Evolutionary conservation across 1,140 invertebrate genomes (phyloP).

Genomic region (Listronotus oregonensis): DNA sequence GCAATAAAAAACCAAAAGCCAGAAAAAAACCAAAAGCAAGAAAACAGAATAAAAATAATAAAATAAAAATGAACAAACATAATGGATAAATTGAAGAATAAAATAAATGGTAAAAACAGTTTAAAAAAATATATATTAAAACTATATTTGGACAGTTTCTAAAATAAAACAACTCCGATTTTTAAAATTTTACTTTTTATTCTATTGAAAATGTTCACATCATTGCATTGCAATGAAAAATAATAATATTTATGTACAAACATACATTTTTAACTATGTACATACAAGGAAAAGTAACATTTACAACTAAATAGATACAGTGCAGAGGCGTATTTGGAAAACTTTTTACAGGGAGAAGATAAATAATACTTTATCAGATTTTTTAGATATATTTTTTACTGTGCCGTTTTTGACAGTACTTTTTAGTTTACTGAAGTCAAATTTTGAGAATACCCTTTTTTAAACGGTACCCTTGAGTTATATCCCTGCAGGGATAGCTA

Average conservation of each 20-base stretch:
- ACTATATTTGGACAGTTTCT: constrained; percentile 47
- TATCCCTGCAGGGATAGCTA: too few species aligned
- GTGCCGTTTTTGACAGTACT: too few species aligned
- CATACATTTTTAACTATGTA: constrained; percentile 52
- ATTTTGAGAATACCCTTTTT: too few species aligned
- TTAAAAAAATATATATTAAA: too few species aligned
- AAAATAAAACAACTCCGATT: constrained; percentile 22
- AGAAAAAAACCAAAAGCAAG: constrained; percentile 58
- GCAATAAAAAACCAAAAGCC: constrained; percentile 55
- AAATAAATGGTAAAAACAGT: constrained; percentile 19
- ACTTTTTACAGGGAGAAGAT: too few species aligned
- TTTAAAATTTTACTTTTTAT: constrained; percentile 49
- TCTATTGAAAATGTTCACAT: constrained; percentile 55
- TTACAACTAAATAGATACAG: constrained; percentile 18
- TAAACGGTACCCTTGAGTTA: too few species aligned
- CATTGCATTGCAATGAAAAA: constrained; percentile 51
- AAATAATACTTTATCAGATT: too few species aligned
- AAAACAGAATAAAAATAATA: constrained; percentile 49
- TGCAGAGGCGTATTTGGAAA: too few species aligned
- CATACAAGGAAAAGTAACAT: constrained; percentile 31
- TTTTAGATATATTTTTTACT: too few species aligned
- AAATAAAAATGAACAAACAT: constrained; percentile 20
- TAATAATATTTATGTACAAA: constrained; percentile 59
- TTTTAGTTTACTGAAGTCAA: too few species aligned
- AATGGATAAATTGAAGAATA: too few species aligned